A percentile compares a stretch with the other conserved stretches of the same genome.
phyloP scores from a whole-genome alignment of 2,797 vertebrate species.

The Centropyge bicolor region DNA sequence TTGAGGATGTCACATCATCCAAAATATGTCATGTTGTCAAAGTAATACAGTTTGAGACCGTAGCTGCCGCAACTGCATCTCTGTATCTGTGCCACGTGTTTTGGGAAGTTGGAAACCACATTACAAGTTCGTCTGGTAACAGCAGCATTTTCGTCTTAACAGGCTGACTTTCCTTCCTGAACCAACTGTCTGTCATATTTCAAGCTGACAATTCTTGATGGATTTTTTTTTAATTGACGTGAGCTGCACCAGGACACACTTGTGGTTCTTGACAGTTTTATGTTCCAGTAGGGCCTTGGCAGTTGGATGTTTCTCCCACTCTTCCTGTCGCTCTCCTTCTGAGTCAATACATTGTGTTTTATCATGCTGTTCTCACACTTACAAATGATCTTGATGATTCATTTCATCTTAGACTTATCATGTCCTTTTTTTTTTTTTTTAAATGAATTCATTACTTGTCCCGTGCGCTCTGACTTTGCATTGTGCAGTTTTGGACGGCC shows the following conservation, averaged over 20 bases:
- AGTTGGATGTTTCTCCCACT: neutral
- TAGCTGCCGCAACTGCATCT: neutral
- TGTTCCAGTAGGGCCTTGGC: neutral
- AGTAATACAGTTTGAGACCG: neutral
- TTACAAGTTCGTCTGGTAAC: too few species aligned
- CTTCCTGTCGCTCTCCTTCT: neutral
- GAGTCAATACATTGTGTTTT: neutral
- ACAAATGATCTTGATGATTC: too few species aligned
- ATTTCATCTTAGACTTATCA: neutral
- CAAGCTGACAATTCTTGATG: neutral
- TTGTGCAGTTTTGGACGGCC: constrained; percentile 73
- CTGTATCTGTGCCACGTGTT: too few species aligned
- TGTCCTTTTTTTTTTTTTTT: neutral
- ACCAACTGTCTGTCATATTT: neutral
- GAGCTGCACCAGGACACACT: too few species aligned
- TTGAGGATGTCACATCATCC: neutral
- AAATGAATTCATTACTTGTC: neutral
- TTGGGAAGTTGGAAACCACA: too few species aligned
- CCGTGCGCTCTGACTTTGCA: constrained; percentile 24
- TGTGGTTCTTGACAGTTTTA: neutral
- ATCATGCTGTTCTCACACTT: neutral
- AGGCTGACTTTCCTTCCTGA: neutral
- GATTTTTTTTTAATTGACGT: neutral
- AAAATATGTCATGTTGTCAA: neutral
- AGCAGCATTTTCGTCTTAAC: neutral